These are phyloP conservation scores for Chironomus riparius DNA, from an alignment of 2,888 invertebrate species.

Conservation along the genomic window DNA sequence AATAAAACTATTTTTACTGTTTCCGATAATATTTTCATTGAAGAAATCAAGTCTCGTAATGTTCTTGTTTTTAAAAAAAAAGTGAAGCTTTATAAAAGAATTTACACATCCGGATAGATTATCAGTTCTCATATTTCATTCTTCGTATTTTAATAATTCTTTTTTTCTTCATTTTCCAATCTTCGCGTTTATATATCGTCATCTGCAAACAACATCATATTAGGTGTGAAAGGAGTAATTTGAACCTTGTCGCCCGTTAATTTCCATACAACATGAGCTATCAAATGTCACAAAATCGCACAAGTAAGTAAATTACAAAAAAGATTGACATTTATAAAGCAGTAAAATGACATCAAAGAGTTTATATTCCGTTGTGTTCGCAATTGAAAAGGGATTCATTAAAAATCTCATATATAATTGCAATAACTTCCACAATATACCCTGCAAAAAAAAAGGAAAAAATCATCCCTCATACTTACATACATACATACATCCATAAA, in stretches of 20 bases:
- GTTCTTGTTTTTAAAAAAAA: not conserved
- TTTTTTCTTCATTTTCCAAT: not conserved
- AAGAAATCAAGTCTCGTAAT: not conserved
- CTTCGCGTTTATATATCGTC: too few relatives aligned
- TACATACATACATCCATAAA: too few relatives aligned
- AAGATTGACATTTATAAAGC: not conserved
- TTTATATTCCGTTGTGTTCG: not conserved
- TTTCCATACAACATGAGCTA: conserved; percentile 65
- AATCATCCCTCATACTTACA: not conserved
- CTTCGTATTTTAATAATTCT: not conserved
- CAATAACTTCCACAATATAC: not conserved
- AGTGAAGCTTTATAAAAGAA: not conserved
- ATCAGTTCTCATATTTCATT: not conserved
- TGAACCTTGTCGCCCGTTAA: conserved; percentile 48
- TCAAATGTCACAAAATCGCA: conserved; percentile 73
- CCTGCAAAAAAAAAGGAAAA: not conserved
- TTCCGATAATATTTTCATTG: not conserved
- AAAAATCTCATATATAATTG: not conserved
- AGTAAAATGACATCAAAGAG: not conserved
- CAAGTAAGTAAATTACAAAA: conserved; percentile 58
- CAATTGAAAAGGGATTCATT: conserved; percentile 1
- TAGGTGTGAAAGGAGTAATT: conserved; percentile 26
- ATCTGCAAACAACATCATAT: not conserved
- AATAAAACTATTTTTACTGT: not conserved
- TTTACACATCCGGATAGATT: not conserved